A percentile compares a stretch with the other conserved stretches of the same genome.
Evolutionary conservation across 2,888 invertebrate genomes (phyloP).

Genomic region (Leptothorax acervorum): DNA sequence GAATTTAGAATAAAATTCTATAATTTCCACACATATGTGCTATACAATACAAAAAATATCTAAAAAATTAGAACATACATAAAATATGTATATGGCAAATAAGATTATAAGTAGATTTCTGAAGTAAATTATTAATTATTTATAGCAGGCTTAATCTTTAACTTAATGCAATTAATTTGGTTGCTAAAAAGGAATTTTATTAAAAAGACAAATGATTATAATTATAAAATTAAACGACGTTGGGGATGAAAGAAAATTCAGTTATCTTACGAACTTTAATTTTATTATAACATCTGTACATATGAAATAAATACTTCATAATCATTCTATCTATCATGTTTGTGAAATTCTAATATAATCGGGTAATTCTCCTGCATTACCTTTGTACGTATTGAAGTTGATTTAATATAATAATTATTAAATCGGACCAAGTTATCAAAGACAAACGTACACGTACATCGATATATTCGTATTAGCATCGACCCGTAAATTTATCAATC

Average conservation of each 20-base stretch:
- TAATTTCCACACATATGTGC: background rate
- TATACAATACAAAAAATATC: background rate
- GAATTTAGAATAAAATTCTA: background rate
- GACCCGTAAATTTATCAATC: slow-evolving; percentile 25
- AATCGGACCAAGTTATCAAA: background rate
- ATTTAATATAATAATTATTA: slow-evolving; percentile 15
- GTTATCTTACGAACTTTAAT: slow-evolving; percentile 60
- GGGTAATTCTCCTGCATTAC: slow-evolving; percentile 11
- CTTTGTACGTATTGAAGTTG: slow-evolving; percentile 23
- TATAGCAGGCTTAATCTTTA: background rate
- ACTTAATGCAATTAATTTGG: background rate
- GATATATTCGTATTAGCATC: slow-evolving; percentile 20
- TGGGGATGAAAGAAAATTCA: background rate
- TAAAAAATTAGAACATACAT: background rate
- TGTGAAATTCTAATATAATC: slow-evolving; percentile 27
- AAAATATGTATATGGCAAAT: background rate
- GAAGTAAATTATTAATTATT: background rate
- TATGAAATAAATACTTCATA: slow-evolving; percentile 69
- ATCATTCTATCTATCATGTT: slow-evolving; percentile 56
- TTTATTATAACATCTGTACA: slow-evolving; percentile 70
- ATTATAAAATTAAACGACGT: background rate
- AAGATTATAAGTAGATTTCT: background rate
- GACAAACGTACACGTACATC: slow-evolving; percentile 21
- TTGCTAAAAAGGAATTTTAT: slow-evolving; percentile 2
- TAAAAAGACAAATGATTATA: background rate